These are phyloP conservation scores for Riparia riparia DNA, from an alignment of 2,113 vertebrate species.

Conservation along the genomic window DNA sequence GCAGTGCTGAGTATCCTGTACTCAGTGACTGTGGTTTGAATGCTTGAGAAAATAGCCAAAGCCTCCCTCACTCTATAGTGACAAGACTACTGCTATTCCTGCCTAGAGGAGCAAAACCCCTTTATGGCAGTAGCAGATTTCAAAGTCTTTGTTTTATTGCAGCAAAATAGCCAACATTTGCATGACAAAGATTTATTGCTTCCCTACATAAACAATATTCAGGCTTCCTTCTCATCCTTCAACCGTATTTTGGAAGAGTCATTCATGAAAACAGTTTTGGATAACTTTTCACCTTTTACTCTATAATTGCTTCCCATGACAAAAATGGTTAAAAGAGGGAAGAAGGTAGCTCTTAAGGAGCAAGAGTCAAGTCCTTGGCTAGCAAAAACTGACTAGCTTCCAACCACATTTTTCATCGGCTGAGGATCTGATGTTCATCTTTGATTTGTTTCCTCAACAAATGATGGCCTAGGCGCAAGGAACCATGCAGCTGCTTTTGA, in stretches of 20 bases:
- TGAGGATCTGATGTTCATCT: not conserved
- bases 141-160: not conserved
- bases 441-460: not conserved
- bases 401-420: not conserved
- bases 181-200: not conserved
- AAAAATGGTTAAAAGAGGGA: not conserved
- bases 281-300: not conserved
- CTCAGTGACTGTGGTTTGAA: not conserved
- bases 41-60: not conserved
- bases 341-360: not conserved
- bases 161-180: not conserved
- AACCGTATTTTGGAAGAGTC: not conserved
- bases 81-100: not conserved
- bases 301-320: not conserved
- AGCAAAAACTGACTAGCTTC: not conserved
- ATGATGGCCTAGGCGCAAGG: not conserved
- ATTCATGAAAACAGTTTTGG: not conserved
- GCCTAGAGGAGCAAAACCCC: not conserved
- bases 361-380: not conserved
- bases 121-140: not conserved
- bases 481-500: not conserved
- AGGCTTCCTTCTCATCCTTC: not conserved
- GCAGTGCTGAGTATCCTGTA: not conserved
- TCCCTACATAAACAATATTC: not conserved
- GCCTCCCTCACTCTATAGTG: not conserved